These are phyloP conservation scores for Psittacara wagleri DNA, from an alignment of 2,113 vertebrate species.

Conservation along the genomic window DNA sequence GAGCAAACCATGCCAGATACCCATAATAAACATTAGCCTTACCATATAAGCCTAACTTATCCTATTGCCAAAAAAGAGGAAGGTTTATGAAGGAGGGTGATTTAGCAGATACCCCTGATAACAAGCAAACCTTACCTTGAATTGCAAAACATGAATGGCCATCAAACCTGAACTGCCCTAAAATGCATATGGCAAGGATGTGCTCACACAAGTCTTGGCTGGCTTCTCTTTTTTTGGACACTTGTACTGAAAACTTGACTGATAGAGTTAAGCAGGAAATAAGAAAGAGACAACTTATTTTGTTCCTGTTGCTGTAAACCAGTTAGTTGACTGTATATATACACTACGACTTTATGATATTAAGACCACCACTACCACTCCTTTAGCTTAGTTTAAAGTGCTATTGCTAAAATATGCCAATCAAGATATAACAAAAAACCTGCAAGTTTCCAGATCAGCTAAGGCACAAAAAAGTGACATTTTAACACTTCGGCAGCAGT, in stretches of 20 bases:
- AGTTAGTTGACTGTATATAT: background rate
- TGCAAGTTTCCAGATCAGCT: background rate
- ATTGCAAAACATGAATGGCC: background rate
- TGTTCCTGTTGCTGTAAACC: background rate
- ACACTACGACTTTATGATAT: rapidly evolving
- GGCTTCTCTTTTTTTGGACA: background rate
- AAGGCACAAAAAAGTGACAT: background rate
- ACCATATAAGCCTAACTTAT: background rate
- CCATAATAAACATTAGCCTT: background rate
- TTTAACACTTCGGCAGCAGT: background rate
- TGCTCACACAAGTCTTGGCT: no score
- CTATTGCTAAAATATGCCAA: background rate
- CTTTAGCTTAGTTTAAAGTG: background rate
- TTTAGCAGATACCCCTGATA: background rate
- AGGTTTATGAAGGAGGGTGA: background rate
- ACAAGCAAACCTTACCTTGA: background rate
- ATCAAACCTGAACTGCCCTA: background rate
- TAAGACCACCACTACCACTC: background rate
- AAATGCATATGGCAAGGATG: background rate
- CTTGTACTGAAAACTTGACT: background rate
- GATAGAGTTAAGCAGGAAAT: rapidly evolving
- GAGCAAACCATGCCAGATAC: background rate
- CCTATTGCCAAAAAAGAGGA: background rate
- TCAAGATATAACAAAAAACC: background rate
- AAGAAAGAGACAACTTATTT: background rate